phyloP scores from a whole-genome alignment of 2,797 vertebrate species.

The Mormyrus hasselquistii region DNA sequence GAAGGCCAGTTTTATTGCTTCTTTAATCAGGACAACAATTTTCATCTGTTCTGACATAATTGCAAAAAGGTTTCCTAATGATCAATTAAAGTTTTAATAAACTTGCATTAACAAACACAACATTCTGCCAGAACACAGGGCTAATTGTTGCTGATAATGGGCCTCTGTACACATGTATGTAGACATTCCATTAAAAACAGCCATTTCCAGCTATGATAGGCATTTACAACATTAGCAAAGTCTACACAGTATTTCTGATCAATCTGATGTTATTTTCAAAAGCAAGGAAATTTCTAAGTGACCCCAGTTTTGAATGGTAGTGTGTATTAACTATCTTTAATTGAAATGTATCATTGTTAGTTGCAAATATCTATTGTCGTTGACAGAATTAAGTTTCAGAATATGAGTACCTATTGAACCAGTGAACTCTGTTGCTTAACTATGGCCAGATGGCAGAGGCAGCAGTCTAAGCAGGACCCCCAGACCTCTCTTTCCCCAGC shows the following conservation, averaged over 20 bases:
- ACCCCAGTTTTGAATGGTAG: neutral
- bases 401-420: neutral
- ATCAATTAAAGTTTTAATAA: neutral
- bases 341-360: neutral
- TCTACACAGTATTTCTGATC: neutral
- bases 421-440: neutral
- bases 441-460: neutral
- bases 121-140: neutral
- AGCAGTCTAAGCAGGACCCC: neutral
- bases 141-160: neutral
- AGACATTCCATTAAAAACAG: neutral
- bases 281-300: neutral
- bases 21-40: neutral
- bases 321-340: neutral
- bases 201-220: neutral
- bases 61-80: neutral
- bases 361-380: neutral
- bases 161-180: neutral
- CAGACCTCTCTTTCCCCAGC: neutral
- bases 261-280: neutral
- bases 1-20: neutral
- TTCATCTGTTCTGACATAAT: neutral
- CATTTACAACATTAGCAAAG: neutral
- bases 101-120: neutral
- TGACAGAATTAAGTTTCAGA: neutral